These are phyloP conservation scores for Chironomus striatipennis DNA, from an alignment of 1,140 invertebrate genomes.

Conservation along the genomic window DNA sequence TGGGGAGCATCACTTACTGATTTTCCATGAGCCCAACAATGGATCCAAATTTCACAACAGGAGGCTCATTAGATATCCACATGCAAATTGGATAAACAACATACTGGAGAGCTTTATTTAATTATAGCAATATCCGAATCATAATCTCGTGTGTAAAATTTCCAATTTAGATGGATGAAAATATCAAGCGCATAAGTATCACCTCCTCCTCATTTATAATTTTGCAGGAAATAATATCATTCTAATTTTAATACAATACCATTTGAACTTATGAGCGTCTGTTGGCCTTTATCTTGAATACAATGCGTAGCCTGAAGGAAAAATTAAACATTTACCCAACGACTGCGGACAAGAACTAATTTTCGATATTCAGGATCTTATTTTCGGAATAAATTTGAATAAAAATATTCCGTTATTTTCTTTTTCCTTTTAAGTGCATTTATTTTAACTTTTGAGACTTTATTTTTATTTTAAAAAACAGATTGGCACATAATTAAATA, in stretches of 20 bases:
- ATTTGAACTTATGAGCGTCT: background rate
- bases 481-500: too few relatives aligned
- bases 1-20: background rate
- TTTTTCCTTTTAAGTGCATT: too few relatives aligned
- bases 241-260: background rate
- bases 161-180: conserved; percentile 14
- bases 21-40: background rate
- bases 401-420: too few relatives aligned
- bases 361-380: too few relatives aligned
- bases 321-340: background rate
- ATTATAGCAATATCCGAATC: conserved; percentile 11
- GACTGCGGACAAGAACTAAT: too few relatives aligned
- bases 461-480: too few relatives aligned
- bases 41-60: background rate
- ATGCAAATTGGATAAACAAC: background rate
- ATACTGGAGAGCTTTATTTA: background rate
- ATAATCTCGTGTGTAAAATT: background rate
- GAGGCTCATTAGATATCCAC: background rate
- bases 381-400: too few relatives aligned
- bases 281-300: background rate
- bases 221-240: background rate
- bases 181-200: background rate
- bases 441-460: too few relatives aligned
- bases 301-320: background rate
- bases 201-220: background rate